These are phyloP conservation scores for Gracilinanus agilis DNA, from an alignment of 2,113 vertebrate species.

Conservation along the genomic window DNA sequence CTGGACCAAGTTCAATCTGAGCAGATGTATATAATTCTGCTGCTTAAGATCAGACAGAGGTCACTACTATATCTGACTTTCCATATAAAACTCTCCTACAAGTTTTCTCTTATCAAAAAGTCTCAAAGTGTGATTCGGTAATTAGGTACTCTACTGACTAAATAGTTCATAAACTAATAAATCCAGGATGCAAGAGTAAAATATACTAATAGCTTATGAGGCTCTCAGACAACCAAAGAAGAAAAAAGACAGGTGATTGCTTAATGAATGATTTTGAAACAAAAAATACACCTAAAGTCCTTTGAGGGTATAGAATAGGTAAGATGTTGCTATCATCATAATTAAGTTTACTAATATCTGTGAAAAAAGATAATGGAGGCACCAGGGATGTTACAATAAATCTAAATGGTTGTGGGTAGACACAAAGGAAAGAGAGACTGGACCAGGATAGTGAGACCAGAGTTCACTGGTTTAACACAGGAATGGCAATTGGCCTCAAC, in stretches of 20 bases:
- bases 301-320: background rate
- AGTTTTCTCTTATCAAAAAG: too few species aligned
- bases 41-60: background rate
- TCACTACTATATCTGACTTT: background rate
- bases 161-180: background rate
- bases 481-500: too few species aligned
- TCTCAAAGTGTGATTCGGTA: background rate
- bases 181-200: background rate
- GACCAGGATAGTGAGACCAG: too few species aligned
- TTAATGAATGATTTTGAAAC: background rate
- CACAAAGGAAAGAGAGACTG: too few species aligned
- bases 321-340: background rate
- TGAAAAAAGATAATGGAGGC: too few species aligned
- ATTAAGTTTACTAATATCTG: background rate
- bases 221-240: background rate
- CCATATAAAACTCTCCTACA: background rate
- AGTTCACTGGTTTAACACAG: too few species aligned
- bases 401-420: too few species aligned
- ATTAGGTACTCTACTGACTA: background rate
- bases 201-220: background rate
- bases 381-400: too few species aligned
- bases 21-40: background rate
- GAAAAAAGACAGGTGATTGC: background rate
- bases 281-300: background rate
- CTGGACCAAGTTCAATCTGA: background rate